Evolutionary conservation across 2,113 vertebrate genomes (phyloP).

Genomic region (Manacus vitellinus): DNA sequence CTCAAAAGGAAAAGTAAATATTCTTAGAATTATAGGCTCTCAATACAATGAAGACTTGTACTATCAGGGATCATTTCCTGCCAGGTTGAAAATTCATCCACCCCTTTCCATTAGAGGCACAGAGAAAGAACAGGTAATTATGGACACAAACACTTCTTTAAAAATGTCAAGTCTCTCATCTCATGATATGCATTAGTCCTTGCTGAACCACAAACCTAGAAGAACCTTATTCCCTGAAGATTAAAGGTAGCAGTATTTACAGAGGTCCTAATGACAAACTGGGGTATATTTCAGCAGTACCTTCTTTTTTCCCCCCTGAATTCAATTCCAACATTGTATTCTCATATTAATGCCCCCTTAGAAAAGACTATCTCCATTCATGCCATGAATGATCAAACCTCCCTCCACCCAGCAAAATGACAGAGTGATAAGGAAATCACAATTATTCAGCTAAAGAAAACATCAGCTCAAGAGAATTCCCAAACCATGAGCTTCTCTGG

Average conservation of each 20-base stretch:
- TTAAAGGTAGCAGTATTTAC: background rate
- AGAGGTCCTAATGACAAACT: background rate
- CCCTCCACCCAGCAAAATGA: background rate
- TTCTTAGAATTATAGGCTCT: background rate
- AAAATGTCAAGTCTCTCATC: background rate
- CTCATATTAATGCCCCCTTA: background rate
- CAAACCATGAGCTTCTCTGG: background rate
- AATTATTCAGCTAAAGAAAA: background rate
- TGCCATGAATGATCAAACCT: background rate
- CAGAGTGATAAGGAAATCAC: background rate
- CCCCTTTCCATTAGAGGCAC: background rate
- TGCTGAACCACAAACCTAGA: background rate
- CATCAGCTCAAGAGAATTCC: background rate
- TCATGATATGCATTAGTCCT: background rate
- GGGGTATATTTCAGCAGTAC: background rate
- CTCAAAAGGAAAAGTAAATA: background rate
- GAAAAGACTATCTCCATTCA: background rate
- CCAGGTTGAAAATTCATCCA: background rate
- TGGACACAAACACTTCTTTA: rapidly evolving
- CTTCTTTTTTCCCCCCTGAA: background rate
- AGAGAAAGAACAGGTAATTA: background rate
- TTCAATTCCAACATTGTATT: background rate
- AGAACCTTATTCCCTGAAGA: background rate
- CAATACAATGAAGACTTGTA: background rate
- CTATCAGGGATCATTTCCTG: background rate